These are phyloP conservation scores for Ditula angustiorana DNA, from an alignment of 2,888 invertebrate species.

Conservation along the genomic window DNA sequence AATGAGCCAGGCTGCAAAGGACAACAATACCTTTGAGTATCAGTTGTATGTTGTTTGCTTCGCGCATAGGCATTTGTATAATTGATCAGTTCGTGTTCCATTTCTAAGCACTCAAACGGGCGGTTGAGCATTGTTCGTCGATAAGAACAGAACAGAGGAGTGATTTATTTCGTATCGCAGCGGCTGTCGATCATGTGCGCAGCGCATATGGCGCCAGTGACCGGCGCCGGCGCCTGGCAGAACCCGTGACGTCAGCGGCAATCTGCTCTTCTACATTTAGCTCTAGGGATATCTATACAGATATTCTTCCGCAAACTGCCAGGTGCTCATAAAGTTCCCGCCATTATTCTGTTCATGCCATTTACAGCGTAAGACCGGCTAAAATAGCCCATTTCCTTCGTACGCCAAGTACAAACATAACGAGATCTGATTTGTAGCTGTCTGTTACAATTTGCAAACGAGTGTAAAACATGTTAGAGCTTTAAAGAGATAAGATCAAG, in stretches of 20 bases:
- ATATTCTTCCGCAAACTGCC: slow-evolving; percentile 45
- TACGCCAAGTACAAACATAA: slow-evolving; percentile 51
- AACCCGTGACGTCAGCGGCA: slow-evolving; percentile 65
- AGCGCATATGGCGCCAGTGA: slow-evolving; percentile 77
- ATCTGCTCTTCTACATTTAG: background rate
- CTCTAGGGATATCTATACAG: slow-evolving; percentile 7
- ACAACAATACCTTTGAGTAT: background rate
- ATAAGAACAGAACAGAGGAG: slow-evolving; percentile 68
- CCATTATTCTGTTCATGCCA: slow-evolving; percentile 45
- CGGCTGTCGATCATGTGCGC: slow-evolving; percentile 73
- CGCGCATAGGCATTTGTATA: slow-evolving; percentile 1
- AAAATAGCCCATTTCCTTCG: slow-evolving; percentile 55
- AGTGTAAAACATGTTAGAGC: slow-evolving; percentile 73
- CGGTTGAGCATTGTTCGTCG: slow-evolving; percentile 49
- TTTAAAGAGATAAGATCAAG: slow-evolving; percentile 71
- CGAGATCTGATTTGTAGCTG: slow-evolving; percentile 69
- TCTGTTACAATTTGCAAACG: slow-evolving; percentile 79
- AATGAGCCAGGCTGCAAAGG: background rate
- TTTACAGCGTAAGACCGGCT: slow-evolving; percentile 49
- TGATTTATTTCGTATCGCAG: slow-evolving; percentile 73
- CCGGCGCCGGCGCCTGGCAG: slow-evolving; percentile 66
- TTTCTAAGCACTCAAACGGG: slow-evolving; percentile 50
- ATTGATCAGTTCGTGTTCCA: slow-evolving; percentile 13
- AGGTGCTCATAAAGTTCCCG: slow-evolving; percentile 41
- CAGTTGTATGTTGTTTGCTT: slow-evolving; percentile 1